Conservation (phyloP, 2,113 vertebrate species). For the Sinocyclocheilus rhinocerous region DNA sequence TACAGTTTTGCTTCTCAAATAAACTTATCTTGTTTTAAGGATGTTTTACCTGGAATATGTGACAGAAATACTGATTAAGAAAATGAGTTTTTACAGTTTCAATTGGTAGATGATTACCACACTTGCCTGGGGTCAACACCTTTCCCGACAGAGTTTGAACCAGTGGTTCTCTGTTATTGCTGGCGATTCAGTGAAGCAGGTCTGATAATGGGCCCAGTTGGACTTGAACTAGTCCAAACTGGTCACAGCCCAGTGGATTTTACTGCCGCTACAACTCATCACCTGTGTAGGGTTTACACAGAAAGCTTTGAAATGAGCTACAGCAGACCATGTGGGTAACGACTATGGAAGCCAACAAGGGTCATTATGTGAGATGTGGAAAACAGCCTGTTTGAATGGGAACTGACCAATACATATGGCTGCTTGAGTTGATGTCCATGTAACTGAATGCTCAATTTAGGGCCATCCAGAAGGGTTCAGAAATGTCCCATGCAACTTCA, state of each 20-base stretch:
- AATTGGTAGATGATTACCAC: conserved; percentile 34
- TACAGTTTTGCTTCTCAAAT: background rate
- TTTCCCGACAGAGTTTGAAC: conserved; percentile 36
- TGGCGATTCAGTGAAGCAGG: conserved; percentile 45
- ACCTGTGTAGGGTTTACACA: conserved; percentile 49
- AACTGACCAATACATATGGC: conserved; percentile 2
- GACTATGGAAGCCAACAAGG: background rate
- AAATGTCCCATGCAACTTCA: too few relatives aligned
- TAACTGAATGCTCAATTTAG: conserved; percentile 29
- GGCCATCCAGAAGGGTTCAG: background rate
- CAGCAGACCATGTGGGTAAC: background rate
- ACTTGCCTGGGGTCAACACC: conserved; percentile 39
- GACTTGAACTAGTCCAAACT: conserved; percentile 40
- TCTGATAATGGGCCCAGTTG: conserved; percentile 51
- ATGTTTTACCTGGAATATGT: background rate
- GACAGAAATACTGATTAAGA: background rate
- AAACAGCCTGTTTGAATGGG: background rate
- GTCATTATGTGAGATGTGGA: conserved; percentile 18
- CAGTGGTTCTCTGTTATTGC: conserved; percentile 48
- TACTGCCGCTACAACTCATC: conserved; percentile 50
- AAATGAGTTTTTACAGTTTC: background rate
- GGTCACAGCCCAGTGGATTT: conserved; percentile 42
- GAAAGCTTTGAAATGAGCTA: conserved; percentile 17
- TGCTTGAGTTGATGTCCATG: background rate
- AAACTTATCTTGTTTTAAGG: background rate